Base-by-base conservation (phyloP, 2,797 vertebrate genomes). In the Miichthys miiuy region DNA sequence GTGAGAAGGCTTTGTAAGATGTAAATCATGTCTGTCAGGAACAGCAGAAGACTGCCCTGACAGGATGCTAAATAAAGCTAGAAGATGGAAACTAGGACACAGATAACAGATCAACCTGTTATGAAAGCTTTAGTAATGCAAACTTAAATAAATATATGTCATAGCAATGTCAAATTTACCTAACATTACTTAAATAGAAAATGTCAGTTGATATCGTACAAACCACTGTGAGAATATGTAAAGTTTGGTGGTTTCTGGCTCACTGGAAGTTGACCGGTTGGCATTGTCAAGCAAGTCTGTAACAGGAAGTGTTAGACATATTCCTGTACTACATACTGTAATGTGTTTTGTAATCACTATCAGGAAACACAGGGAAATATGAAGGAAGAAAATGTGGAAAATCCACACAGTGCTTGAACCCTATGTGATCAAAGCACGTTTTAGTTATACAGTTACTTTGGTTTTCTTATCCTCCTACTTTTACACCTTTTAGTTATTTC, bases 1-100 rank as follows among this genome's bases (percentile, higher is more conserved):
- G 14, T 42, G 38, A 9, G 44, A 50, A 16, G 7, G 42, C 21
- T 48, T 34, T 64, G 23, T 17, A 6, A 12, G 4, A 4, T 21
- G 3, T 2, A 52, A 68, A 46, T 3, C 0, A 48, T 20, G 30
- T 56, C 25, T 55, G 30, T 74, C 13, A 8, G 68, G 20, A 60
- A 58, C 23, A 72, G 30, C 68, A 52, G 10, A 78, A 77, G 84
- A 66, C 79, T 30, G 20, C 41, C 30, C 64, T 42, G 50, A 68
- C 58, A 51, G 41, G 41, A 68, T 44, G 47, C 21, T 62, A 34
- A 62, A 68, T 21, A 27, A 55, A 76, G 41, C 3, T 7, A 12
- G 0, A 38, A 2, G 41, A 41, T 25, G 9, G 57, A 50, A 64
- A 61, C 20, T 60, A 30, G 4, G 27, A 77, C 1, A 0, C 30